phyloP scores from a whole-genome alignment of 2,888 invertebrate species.

The Brachypterus glaber region DNA sequence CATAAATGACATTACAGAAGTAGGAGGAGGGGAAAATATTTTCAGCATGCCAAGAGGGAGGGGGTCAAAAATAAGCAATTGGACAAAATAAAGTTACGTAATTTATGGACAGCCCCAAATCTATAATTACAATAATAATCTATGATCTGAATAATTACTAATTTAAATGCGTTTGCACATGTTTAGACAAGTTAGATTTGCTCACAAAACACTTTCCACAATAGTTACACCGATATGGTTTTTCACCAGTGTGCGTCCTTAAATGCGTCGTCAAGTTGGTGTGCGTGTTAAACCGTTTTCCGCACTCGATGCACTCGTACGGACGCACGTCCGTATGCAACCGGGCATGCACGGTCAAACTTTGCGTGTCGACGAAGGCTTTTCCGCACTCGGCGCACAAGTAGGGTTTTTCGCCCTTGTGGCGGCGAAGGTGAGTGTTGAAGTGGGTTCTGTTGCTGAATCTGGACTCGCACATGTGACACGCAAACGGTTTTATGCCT shows the following conservation, averaged over 20 bases:
- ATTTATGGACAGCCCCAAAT: no score
- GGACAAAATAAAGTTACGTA: no score
- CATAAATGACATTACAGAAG: no score
- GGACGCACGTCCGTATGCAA: slow-evolving; percentile 14
- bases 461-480: slow-evolving; percentile 47
- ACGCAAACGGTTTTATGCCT: slow-evolving; percentile 41
- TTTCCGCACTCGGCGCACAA: slow-evolving; percentile 48
- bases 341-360: slow-evolving; percentile 14
- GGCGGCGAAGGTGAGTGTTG: slow-evolving; percentile 45
- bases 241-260: no score
- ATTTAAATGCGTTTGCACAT: no score
- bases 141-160: neutral
- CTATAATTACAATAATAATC: neutral
- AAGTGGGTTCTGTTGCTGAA: slow-evolving; percentile 48
- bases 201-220: neutral
- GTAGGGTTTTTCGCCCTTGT: slow-evolving; percentile 46
- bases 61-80: no score
- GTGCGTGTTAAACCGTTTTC: slow-evolving; percentile 19
- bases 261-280: slow-evolving; percentile 27
- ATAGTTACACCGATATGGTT: slow-evolving; percentile 23
- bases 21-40: no score
- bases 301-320: slow-evolving; percentile 23
- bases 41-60: no score
- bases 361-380: slow-evolving; percentile 38
- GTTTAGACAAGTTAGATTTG: no score